Conservation (phyloP, 2,113 vertebrate species). For the Craseonycteris thonglongyai region DNA sequence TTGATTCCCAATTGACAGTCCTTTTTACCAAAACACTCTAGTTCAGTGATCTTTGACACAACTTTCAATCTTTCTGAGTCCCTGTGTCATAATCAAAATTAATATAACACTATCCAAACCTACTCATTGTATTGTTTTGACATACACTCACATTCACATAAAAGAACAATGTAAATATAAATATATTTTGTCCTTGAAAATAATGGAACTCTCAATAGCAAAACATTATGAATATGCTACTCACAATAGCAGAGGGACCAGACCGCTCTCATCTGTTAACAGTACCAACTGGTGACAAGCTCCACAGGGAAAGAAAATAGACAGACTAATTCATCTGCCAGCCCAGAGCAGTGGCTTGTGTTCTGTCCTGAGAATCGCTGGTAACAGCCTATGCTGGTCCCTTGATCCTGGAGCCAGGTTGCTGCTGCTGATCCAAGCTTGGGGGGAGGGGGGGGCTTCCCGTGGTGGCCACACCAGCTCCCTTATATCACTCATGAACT, state of each 20-base stretch:
- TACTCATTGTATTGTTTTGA: neutral
- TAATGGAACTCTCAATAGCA: neutral
- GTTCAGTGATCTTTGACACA: neutral
- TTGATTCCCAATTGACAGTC: neutral
- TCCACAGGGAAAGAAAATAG: neutral
- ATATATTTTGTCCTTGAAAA: neutral
- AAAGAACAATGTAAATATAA: neutral
- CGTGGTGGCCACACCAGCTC: rapidly evolving
- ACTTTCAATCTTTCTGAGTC: neutral
- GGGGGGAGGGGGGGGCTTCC: neutral
- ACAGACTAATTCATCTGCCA: neutral
- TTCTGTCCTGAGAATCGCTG: neutral
- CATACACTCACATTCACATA: neutral
- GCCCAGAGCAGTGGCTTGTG: neutral
- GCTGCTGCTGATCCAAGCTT: neutral
- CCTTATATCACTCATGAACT: neutral
- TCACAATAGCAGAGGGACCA: neutral
- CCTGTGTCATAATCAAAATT: neutral
- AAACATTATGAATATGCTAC: neutral
- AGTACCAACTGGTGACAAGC: neutral
- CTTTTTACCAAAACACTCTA: neutral
- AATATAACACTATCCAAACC: neutral
- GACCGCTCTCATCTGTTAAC: neutral
- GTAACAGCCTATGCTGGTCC: neutral
- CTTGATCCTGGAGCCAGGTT: neutral